These are phyloP conservation scores for Melanogrammus aeglefinus DNA, from an alignment of 2,797 vertebrate genomes.

Conservation along the genomic window DNA sequence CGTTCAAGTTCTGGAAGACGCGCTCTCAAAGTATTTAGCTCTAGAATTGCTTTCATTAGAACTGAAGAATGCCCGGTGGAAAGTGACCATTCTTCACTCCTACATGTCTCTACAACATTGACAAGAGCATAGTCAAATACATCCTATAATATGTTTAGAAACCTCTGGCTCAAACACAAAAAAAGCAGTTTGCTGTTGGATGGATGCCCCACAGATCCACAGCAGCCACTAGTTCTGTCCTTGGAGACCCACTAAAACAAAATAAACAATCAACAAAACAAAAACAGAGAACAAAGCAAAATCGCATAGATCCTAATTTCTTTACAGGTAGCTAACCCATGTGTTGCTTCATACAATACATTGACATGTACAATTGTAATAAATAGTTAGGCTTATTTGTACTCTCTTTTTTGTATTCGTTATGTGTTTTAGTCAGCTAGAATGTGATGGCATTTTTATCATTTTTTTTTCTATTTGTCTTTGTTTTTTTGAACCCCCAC, in stretches of 20 bases:
- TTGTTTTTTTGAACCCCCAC: slow-evolving; percentile 64
- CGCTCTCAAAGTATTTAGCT: slow-evolving; percentile 10
- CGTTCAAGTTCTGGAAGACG: neutral
- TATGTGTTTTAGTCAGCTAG: slow-evolving; percentile 63
- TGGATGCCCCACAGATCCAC: slow-evolving; percentile 37
- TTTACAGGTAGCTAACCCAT: slow-evolving; percentile 71
- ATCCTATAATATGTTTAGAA: slow-evolving; percentile 2
- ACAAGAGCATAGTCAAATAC: neutral
- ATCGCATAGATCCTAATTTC: slow-evolving; percentile 51
- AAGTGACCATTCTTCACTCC: neutral
- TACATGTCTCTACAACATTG: neutral
- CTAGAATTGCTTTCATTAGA: neutral
- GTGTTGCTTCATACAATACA: slow-evolving; percentile 74
- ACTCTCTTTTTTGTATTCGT: slow-evolving; percentile 62
- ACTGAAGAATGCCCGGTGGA: neutral
- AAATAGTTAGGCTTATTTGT: slow-evolving; percentile 64
- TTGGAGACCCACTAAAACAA: slow-evolving; percentile 56
- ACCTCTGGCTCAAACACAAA: neutral
- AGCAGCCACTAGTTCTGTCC: slow-evolving; percentile 60
- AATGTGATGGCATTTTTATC: slow-evolving; percentile 56
- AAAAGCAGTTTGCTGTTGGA: neutral
- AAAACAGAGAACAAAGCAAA: slow-evolving; percentile 46
- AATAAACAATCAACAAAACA: slow-evolving; percentile 29
- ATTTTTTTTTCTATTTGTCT: slow-evolving; percentile 55
- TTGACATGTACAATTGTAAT: slow-evolving; percentile 74